These are phyloP conservation scores for Panulirus ornatus DNA, from an alignment of 1,140 invertebrate genomes.

Conservation along the genomic window DNA sequence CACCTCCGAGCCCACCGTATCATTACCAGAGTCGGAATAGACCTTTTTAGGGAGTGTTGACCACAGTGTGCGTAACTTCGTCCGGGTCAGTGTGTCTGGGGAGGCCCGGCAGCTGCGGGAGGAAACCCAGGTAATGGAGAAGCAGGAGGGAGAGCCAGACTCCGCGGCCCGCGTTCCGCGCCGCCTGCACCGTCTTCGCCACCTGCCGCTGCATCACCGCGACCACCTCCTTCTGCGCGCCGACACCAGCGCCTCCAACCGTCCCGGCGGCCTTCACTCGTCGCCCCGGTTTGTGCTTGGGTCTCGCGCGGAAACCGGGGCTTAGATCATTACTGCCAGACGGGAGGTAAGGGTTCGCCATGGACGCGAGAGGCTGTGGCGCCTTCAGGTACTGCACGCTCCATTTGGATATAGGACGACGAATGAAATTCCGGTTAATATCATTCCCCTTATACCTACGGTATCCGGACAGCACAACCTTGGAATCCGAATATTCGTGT, in stretches of 20 bases:
- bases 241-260: background rate
- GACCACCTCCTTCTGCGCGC: background rate
- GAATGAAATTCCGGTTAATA: background rate
- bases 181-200: background rate
- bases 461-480: background rate
- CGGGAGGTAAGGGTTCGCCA: slow-evolving; percentile 32
- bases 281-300: background rate
- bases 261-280: background rate
- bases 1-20: too few relatives aligned
- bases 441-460: background rate
- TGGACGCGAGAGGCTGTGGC: slow-evolving; percentile 5
- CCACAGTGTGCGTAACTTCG: background rate
- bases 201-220: background rate
- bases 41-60: slow-evolving; percentile 3
- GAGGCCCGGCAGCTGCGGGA: slow-evolving; percentile 38
- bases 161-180: background rate
- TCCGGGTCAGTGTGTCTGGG: slow-evolving; percentile 34
- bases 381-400: slow-evolving; percentile 11
- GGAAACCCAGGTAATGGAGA: slow-evolving; percentile 54
- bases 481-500: background rate
- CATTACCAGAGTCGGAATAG: too few relatives aligned
- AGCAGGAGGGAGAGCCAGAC: slow-evolving; percentile 40
- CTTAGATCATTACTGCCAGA: too few relatives aligned
- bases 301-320: too few relatives aligned
- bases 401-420: background rate